Conservation (phyloP, 2,797 vertebrate genomes). For the Tokudaia tokunoshimensis region DNA sequence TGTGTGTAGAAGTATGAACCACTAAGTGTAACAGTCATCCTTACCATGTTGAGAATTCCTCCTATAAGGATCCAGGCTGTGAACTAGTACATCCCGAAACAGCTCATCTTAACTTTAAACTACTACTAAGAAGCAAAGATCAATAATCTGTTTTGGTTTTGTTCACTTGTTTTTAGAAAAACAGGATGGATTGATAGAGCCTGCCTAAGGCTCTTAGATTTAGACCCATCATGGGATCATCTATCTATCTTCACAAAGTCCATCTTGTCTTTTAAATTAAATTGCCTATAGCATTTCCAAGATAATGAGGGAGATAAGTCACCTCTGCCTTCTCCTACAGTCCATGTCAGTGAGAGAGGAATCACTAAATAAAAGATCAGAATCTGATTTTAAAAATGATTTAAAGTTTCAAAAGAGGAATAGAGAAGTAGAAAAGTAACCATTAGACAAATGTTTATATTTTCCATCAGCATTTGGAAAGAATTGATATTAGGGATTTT, state of each 20-base stretch:
- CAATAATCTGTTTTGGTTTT: not conserved
- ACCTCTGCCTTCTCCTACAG: not conserved
- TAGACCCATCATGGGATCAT: no score
- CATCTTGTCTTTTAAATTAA: not conserved
- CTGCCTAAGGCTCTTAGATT: not conserved
- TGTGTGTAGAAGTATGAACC: not conserved
- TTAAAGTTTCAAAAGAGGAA: not conserved
- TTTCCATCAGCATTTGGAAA: not conserved
- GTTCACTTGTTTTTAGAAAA: not conserved
- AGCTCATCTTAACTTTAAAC: not conserved
- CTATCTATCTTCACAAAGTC: not conserved
- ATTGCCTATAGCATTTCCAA: not conserved
- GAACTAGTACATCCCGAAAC: not conserved
- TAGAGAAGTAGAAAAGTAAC: not conserved
- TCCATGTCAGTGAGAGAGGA: not conserved
- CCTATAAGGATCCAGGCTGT: not conserved
- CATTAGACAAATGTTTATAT: not conserved
- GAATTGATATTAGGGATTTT: not conserved
- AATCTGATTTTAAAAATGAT: not conserved
- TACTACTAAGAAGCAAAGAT: not conserved
- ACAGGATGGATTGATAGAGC: accelerated
- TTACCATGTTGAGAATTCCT: not conserved
- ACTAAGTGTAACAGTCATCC: not conserved
- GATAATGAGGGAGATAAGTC: not conserved
- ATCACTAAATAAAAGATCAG: not conserved